phyloP scores from a whole-genome alignment of 92 coral and sea anemone genomes.

The Blastomussa wellsi region DNA sequence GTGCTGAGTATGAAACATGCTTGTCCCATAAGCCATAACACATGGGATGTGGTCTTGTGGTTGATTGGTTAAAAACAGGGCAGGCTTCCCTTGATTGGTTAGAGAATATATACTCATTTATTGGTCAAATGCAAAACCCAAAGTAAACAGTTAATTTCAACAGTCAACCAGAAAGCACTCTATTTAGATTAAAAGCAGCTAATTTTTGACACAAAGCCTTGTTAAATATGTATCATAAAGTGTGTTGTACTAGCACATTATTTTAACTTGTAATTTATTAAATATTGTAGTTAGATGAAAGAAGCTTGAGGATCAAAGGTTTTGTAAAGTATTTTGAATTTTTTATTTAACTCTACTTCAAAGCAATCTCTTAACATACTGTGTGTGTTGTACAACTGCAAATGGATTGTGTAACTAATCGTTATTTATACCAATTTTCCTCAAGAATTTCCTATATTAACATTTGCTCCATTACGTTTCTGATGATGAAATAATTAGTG shows the following conservation, averaged over 20 bases:
- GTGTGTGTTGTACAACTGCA: not conserved
- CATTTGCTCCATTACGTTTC: not conserved
- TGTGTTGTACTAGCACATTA: not conserved
- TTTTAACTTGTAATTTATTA: slow-evolving; percentile 13
- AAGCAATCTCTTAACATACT: not conserved
- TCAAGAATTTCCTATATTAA: not conserved
- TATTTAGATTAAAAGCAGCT: not conserved
- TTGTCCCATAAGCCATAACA: not conserved
- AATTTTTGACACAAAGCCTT: not conserved
- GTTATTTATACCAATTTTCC: not conserved
- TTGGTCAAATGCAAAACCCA: not conserved
- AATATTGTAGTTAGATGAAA: not conserved
- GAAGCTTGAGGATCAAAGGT: not conserved
- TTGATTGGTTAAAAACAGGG: not conserved
- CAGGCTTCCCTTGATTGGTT: not conserved
- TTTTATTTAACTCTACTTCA: not conserved
- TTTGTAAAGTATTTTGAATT: not conserved
- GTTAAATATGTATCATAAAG: slow-evolving; percentile 20
- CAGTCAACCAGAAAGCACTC: not conserved
- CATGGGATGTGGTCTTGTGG: not conserved
- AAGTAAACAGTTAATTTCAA: not conserved
- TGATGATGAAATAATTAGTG: not conserved
- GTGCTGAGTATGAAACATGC: no score
- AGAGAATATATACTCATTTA: not conserved
- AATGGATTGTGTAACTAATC: not conserved